A percentile compares a stretch with the other conserved stretches of the same genome.
These are phyloP conservation scores for Eupithecia tripunctaria DNA, from an alignment of 2,888 invertebrate genomes.

Conservation along the genomic window DNA sequence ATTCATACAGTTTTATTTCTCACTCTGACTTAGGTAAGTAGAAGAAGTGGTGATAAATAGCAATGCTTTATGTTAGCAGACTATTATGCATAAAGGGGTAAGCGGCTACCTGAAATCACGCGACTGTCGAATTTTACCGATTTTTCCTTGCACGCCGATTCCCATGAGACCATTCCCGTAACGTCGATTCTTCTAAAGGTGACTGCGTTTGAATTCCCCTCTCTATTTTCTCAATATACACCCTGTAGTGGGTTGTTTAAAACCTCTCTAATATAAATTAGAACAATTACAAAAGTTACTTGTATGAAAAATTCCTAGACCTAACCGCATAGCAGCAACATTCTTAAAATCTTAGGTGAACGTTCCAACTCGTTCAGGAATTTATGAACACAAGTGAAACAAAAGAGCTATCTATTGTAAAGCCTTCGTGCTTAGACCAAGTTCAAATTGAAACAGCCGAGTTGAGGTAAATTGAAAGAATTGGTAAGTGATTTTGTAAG, in stretches of 20 bases:
- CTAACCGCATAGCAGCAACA: background rate
- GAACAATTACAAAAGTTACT: background rate
- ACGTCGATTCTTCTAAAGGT: too few species aligned
- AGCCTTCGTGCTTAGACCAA: slow-evolving; percentile 35
- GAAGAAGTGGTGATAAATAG: too few species aligned
- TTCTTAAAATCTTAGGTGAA: background rate
- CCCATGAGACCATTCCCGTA: too few species aligned
- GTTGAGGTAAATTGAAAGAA: slow-evolving; percentile 32
- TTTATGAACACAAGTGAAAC: slow-evolving; percentile 34
- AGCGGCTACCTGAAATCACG: too few species aligned
- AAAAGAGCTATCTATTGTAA: slow-evolving; percentile 36
- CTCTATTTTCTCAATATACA: too few species aligned
- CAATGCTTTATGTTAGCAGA: too few species aligned
- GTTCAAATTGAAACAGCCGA: slow-evolving; percentile 43
- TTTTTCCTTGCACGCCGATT: too few species aligned
- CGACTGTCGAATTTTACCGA: too few species aligned
- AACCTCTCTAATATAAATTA: background rate
- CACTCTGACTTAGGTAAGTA: too few species aligned
- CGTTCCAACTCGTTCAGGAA: slow-evolving; percentile 28
- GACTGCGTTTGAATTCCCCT: too few species aligned
- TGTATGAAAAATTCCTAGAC: background rate
- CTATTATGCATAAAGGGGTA: too few species aligned
- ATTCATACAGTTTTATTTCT: too few species aligned
- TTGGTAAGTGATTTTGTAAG: slow-evolving; percentile 31
- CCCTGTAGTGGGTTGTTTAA: background rate